phyloP scores from a whole-genome alignment of 2,797 vertebrate species.

The Pygocentrus nattereri region DNA sequence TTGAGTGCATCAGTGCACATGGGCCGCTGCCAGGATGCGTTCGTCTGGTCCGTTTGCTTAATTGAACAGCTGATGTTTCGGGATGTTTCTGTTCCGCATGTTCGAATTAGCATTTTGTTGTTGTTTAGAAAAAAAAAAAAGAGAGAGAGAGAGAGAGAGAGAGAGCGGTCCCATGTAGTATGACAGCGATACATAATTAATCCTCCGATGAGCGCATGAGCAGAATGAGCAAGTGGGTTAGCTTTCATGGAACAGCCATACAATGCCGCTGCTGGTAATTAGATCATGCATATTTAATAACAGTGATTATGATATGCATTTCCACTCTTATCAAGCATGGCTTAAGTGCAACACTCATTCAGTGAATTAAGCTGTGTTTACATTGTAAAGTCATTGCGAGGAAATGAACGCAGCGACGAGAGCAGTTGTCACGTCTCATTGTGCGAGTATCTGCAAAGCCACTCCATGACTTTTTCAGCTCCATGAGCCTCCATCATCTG shows the following conservation, averaged over 20 bases:
- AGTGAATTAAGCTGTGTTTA: conserved; percentile 12
- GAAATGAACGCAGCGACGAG: conserved; percentile 15
- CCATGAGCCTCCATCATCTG: conserved; percentile 27
- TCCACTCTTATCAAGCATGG: conserved; percentile 33
- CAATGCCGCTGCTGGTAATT: conserved; percentile 43
- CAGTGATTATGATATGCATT: conserved; percentile 52
- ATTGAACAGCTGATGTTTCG: conserved; percentile 75
- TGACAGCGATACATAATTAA: conserved; percentile 74
- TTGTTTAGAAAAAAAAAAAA: not conserved
- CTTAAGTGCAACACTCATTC: conserved; percentile 12
- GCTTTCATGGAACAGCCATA: conserved; percentile 28
- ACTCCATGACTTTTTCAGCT: conserved; percentile 32
- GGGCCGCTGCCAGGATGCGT: conserved; percentile 74
- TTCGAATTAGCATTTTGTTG: conserved; percentile 78
- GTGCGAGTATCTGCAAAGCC: not conserved
- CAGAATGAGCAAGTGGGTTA: conserved; percentile 57
- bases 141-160: not conserved
- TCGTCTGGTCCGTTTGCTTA: conserved; percentile 81
- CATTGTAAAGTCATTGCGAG: not conserved
- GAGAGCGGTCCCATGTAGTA: conserved; percentile 58
- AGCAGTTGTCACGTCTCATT: conserved; percentile 23
- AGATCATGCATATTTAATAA: conserved; percentile 60
- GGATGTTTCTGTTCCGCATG: conserved; percentile 80
- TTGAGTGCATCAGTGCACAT: conserved; percentile 80
- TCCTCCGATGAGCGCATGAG: conserved; percentile 57